phyloP scores from a whole-genome alignment of 2,113 vertebrate genomes.

The Rhabdornis inornatus region DNA sequence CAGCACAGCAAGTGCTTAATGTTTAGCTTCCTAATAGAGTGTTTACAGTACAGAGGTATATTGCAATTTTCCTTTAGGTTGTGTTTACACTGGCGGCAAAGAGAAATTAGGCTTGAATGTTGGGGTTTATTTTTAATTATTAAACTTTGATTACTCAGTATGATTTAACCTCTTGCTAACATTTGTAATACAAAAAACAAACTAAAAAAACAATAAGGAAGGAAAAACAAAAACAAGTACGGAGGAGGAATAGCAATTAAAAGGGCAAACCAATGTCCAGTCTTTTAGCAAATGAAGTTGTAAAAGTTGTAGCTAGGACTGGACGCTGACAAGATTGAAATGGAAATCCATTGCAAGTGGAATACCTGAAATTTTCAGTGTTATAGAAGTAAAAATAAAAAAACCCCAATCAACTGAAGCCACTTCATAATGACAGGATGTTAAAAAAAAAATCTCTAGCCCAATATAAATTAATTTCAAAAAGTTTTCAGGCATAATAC shows the following conservation, averaged over 20 bases:
- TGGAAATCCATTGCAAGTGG: background rate
- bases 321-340: background rate
- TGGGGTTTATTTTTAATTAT: background rate
- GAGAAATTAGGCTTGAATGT: background rate
- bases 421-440: background rate
- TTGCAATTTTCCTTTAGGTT: background rate
- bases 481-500: background rate
- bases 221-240: background rate
- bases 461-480: background rate
- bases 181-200: background rate
- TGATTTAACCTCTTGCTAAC: background rate
- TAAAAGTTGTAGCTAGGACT: background rate
- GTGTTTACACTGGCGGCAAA: fast-evolving
- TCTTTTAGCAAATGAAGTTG: background rate
- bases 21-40: background rate
- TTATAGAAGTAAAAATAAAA: background rate
- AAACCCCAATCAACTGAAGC: background rate
- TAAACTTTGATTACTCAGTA: background rate
- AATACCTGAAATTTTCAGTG: background rate
- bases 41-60: background rate
- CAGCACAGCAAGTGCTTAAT: background rate
- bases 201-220: background rate
- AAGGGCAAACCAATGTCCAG: background rate
- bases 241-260: background rate
- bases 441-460: background rate